phyloP scores from a whole-genome alignment of 2,113 vertebrate genomes.

The Carassius gibelio region DNA sequence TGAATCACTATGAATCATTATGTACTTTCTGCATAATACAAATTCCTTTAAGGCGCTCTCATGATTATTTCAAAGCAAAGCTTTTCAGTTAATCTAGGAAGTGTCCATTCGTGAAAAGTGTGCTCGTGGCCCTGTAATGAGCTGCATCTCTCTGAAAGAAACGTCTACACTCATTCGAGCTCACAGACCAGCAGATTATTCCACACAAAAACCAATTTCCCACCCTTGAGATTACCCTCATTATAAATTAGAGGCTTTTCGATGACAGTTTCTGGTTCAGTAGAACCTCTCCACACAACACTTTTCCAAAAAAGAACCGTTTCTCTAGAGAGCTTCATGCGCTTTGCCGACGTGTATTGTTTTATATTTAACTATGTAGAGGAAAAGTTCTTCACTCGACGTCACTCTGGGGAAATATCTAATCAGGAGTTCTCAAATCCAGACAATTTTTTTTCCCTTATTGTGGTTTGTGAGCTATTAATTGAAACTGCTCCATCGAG shows the following conservation, averaged over 20 bases:
- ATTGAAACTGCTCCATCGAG: slow-evolving; percentile 47
- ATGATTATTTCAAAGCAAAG: slow-evolving; percentile 48
- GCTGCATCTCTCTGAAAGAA: slow-evolving; percentile 5
- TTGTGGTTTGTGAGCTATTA: slow-evolving; percentile 52
- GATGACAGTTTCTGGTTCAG: slow-evolving; percentile 42
- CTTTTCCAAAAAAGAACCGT: slow-evolving; percentile 15
- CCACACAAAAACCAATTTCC: slow-evolving; percentile 25
- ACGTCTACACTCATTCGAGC: slow-evolving; percentile 5
- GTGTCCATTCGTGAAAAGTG: slow-evolving; percentile 1
- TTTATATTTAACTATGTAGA: slow-evolving; percentile 21
- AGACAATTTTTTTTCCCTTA: slow-evolving; percentile 16
- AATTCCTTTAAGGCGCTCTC: slow-evolving; percentile 2
- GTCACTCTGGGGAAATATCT: slow-evolving; percentile 35
- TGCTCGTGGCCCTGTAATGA: slow-evolving; percentile 32
- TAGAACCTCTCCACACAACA: slow-evolving; percentile 29
- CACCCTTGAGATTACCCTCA: slow-evolving; percentile 36
- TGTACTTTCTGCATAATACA: background rate
- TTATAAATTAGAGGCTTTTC: slow-evolving; percentile 37
- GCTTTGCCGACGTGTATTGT: slow-evolving; percentile 16
- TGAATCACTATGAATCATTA: slow-evolving; percentile 47
- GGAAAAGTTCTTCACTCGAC: slow-evolving; percentile 18
- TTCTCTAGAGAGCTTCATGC: slow-evolving; percentile 19
- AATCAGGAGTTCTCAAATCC: slow-evolving; percentile 41
- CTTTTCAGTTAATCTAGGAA: slow-evolving; percentile 26
- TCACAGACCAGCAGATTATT: slow-evolving; percentile 31